These are phyloP conservation scores for Caranx melampygus DNA, from an alignment of 2,113 vertebrate genomes.

Conservation along the genomic window DNA sequence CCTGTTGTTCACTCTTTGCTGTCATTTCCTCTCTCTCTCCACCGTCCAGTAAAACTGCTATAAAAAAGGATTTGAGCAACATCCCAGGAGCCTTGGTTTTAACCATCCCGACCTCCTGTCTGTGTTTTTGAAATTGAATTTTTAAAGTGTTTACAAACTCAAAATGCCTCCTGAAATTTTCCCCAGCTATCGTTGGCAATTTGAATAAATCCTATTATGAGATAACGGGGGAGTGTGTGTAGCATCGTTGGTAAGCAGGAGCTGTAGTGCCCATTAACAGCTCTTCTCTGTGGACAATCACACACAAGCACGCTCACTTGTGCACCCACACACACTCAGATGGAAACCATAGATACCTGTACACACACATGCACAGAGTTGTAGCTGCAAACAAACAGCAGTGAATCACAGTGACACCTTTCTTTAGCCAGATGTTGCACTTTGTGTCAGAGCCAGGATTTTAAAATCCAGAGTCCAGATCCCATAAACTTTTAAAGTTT, in stretches of 20 bases:
- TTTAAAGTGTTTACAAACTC: conserved; percentile 34
- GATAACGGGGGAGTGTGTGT: conserved; percentile 46
- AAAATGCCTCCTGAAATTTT: conserved; percentile 9
- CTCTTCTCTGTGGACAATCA: conserved; percentile 23
- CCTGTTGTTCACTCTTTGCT: conserved; percentile 7
- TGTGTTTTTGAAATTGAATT: conserved; percentile 41
- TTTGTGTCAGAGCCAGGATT: too few relatives aligned
- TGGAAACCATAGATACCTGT: neutral
- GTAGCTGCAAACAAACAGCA: neutral
- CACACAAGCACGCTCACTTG: conserved; percentile 21
- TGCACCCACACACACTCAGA: conserved; percentile 29
- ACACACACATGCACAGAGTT: neutral
- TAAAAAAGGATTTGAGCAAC: conserved; percentile 27
- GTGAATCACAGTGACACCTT: too few relatives aligned
- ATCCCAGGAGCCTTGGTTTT: neutral
- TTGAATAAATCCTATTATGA: conserved; percentile 58
- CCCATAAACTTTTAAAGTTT: too few relatives aligned
- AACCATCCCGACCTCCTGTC: conserved; percentile 6
- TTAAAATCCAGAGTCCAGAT: too few relatives aligned
- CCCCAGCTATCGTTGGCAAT: conserved; percentile 4
- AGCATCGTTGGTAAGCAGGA: conserved; percentile 28
- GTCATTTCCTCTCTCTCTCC: conserved; percentile 33
- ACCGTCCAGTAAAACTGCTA: conserved; percentile 33
- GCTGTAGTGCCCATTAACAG: conserved; percentile 41
- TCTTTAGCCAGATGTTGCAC: too few relatives aligned